These are phyloP conservation scores for Lasaia peninsularis DNA, from an alignment of 1,140 invertebrate genomes.

Conservation along the genomic window DNA sequence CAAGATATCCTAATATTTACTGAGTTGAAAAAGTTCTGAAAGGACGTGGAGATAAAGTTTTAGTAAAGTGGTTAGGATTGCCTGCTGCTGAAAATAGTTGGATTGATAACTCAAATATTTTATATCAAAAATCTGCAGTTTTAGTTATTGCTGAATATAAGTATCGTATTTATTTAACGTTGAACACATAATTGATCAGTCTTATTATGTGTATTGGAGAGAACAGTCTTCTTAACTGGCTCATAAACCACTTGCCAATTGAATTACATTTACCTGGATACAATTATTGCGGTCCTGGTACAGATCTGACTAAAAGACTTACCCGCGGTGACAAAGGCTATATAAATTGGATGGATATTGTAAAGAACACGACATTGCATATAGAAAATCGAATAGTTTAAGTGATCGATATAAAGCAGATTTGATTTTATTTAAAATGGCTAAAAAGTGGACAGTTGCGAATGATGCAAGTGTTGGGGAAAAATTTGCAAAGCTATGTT, in stretches of 20 bases:
- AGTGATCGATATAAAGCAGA: too few species aligned
- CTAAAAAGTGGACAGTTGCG: too few species aligned
- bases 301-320: not conserved
- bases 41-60: slow-evolving; percentile 38
- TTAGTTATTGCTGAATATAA: too few species aligned
- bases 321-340: too few species aligned
- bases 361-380: too few species aligned
- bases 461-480: too few species aligned
- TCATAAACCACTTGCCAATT: slow-evolving; percentile 12
- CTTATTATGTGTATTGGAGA: not conserved
- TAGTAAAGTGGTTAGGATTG: slow-evolving; percentile 55
- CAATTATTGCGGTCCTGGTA: slow-evolving; percentile 9
- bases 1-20: too few species aligned
- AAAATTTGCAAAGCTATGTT: too few species aligned
- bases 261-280: slow-evolving; percentile 16
- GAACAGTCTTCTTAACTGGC: not conserved
- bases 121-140: not conserved
- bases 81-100: slow-evolving; percentile 39
- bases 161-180: slow-evolving; percentile 7
- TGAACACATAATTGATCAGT: not conserved
- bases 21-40: not conserved
- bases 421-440: too few species aligned
- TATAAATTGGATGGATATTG: too few species aligned
- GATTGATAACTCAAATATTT: slow-evolving; percentile 29
- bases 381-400: too few species aligned